Evolutionary conservation across 2,113 vertebrate species (phyloP), one percentile per base, ranked within the genome.

Genomic region (Pteronura brasiliensis): DNA sequence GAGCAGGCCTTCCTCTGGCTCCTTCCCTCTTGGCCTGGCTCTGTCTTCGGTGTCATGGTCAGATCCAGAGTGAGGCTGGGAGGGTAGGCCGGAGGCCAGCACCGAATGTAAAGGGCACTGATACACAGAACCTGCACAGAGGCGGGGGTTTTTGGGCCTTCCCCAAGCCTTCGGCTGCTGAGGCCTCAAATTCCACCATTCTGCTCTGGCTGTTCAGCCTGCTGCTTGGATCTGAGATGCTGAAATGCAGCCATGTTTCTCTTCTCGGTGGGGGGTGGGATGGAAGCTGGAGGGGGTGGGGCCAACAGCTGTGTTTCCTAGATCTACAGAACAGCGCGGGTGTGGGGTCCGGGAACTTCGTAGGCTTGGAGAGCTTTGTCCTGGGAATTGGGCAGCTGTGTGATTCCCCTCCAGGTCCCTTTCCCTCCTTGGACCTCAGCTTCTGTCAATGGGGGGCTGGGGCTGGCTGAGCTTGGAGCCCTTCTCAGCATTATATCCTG

Each of bases 21-120:
- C 17, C 65, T 84, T 42, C 81, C 83, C 39, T 80, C 85, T 34
- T 3, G 21, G 42, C 3, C 42, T 39, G 31, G 34, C 25, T 55
- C 47, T 34, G 23, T 15, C 31, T 61, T 21, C 3, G 3, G 1
- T n/a, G 39, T 85, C 7, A 4, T 27, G 29, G 2, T 49, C 63
- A 91, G 39, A 31, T 44, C 29, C 4, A 27, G 27, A 55, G 57
- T 21, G 14, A n/a, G 71, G 39, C 65, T 57, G 44, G 63, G 77
- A 42, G 49, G 42, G 71, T 47, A 31, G 39, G 55, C 36, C 4
- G 9, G 82, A 42, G 39, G 13, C 21, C 42, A 21, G 34, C 15
- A 34, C 7, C 3, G 20, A 27, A 83, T 0, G 0, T 3, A 13
- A 11, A 0, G 11, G 69, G 12, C n/a, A 2, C 25, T 15, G 7